phyloP scores from a whole-genome alignment of 30 jellyfish, hydroid and myxozoan species.

The Aurelia aurita region DNA sequence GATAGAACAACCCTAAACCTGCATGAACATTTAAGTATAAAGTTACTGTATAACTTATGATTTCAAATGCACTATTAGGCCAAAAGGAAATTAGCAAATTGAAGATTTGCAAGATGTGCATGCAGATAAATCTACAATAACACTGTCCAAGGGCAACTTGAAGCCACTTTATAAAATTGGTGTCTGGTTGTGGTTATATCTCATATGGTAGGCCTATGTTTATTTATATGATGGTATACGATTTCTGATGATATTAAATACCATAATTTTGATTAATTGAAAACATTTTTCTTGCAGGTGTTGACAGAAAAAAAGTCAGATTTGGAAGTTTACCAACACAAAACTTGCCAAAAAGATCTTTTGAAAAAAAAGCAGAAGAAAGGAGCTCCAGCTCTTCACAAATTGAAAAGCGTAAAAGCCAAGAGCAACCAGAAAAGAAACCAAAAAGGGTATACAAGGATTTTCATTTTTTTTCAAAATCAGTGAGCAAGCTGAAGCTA shows the following conservation, averaged over 20 bases:
- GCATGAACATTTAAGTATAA: too few relatives aligned
- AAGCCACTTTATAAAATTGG: too few relatives aligned
- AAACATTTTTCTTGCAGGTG: conserved; percentile 26
- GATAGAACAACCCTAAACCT: too few relatives aligned
- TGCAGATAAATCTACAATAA: too few relatives aligned
- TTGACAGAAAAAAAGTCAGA: conserved; percentile 46
- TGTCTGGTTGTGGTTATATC: too few relatives aligned
- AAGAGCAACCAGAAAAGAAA: conserved; percentile 36
- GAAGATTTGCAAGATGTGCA: too few relatives aligned
- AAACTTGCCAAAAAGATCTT: conserved; percentile 36
- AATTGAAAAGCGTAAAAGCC: conserved; percentile 43
- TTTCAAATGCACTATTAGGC: too few relatives aligned
- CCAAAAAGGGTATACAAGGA: conserved; percentile 61
- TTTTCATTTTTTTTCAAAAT: conserved; percentile 40
- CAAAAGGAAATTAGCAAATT: too few relatives aligned
- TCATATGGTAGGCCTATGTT: too few relatives aligned
- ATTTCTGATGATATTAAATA: conserved; percentile 7
- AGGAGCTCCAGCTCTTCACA: conserved; percentile 51
- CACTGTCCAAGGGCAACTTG: too few relatives aligned
- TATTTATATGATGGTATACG: too few relatives aligned
- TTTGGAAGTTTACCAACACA: conserved; percentile 55
- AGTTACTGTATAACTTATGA: too few relatives aligned
- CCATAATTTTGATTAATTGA: conserved; percentile 5
- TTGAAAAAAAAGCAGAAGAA: conserved; percentile 45
- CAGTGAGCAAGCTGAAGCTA: conserved; percentile 68